Percentiles rank a stretch among this genome's conserved stretches.
phyloP scores from a whole-genome alignment of 2,888 invertebrate genomes.

The Microchrysa polita region DNA sequence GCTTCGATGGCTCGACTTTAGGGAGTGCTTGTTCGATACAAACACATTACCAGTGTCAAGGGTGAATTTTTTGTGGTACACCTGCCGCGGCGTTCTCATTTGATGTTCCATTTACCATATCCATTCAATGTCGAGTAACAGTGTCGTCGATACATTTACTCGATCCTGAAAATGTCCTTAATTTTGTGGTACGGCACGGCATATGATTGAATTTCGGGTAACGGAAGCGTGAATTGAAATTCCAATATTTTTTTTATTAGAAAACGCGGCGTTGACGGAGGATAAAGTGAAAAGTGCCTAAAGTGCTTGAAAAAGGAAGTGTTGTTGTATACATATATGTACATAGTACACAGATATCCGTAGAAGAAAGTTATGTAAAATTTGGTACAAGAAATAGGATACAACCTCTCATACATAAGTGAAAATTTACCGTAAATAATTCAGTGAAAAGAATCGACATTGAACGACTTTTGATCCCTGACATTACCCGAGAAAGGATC shows the following conservation, averaged over 20 bases:
- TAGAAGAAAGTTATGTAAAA: too few relatives aligned
- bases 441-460: not conserved
- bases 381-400: not conserved
- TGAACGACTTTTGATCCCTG: not conserved
- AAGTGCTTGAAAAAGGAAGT: conserved; percentile 20
- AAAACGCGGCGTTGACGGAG: not conserved
- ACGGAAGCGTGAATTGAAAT: conserved; percentile 31
- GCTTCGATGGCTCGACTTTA: not conserved
- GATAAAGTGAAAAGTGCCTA: conserved; percentile 12
- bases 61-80: not conserved
- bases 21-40: not conserved
- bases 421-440: not conserved
- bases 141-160: not conserved
- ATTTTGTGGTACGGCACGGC: conserved; percentile 18
- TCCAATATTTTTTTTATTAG: conserved; percentile 14
- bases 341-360: too few relatives aligned
- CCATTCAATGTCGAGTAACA: not conserved
- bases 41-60: not conserved
- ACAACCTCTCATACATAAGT: not conserved
- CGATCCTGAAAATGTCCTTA: conserved; percentile 24
- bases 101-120: too few relatives aligned
- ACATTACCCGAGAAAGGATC: not conserved
- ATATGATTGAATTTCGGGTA: conserved; percentile 23
- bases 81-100: not conserved
- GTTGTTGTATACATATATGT: too few relatives aligned